phyloP scores from a whole-genome alignment of 1,140 invertebrate species.

The Matsumurasca onukii region DNA sequence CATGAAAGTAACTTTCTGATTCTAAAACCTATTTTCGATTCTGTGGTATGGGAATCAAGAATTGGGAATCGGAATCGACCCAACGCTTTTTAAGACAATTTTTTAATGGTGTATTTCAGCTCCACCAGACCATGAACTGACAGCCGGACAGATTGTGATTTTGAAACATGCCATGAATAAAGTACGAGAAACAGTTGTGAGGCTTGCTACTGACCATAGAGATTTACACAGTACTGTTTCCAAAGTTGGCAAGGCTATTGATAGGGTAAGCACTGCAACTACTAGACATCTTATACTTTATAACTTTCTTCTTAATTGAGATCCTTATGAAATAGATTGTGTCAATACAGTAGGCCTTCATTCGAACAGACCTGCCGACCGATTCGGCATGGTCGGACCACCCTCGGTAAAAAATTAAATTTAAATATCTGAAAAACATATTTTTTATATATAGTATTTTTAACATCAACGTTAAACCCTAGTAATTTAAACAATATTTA shows the following conservation, averaged over 20 bases:
- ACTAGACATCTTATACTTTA: too few relatives aligned
- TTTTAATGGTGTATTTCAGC: conserved; percentile 51
- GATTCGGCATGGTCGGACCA: too few relatives aligned
- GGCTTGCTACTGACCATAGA: conserved; percentile 75
- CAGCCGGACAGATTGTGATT: conserved; percentile 63
- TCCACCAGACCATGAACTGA: conserved; percentile 61
- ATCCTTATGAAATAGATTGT: too few relatives aligned
- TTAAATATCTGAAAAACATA: too few relatives aligned
- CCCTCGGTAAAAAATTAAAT: too few relatives aligned
- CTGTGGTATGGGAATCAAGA: too few relatives aligned
- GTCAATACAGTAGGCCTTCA: too few relatives aligned
- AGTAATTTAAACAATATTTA: too few relatives aligned
- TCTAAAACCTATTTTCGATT: not conserved
- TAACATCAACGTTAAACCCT: too few relatives aligned
- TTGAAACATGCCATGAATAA: conserved; percentile 67
- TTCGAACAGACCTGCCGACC: too few relatives aligned
- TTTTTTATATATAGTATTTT: too few relatives aligned
- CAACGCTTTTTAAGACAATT: not conserved
- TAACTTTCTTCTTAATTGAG: too few relatives aligned
- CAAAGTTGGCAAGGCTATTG: conserved; percentile 95
- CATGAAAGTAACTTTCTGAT: not conserved
- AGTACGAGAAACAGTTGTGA: conserved; percentile 71
- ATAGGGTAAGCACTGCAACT: conserved; percentile 68
- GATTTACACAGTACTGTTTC: conserved; percentile 88
- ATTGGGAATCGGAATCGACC: not conserved